Evolutionary conservation across 1,140 invertebrate genomes (phyloP), one percentile per base, ranked within the genome.

Genomic region (Triops cancriformis): DNA sequence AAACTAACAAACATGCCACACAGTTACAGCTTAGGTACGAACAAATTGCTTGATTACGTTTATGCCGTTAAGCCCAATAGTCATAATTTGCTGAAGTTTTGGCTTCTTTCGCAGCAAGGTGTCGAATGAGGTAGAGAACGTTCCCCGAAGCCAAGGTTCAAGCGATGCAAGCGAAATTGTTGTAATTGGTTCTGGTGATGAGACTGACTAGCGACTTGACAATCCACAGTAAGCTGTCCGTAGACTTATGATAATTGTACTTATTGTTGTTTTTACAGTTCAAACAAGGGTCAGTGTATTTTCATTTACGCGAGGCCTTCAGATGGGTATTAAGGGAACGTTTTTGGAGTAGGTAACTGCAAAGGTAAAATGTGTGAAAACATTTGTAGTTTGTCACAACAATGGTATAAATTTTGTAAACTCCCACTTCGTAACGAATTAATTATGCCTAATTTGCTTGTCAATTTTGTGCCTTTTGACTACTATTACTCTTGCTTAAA

Each of bases 131-230:
- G 23, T 64, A 23, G 51, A 11, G 18, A 64, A 64, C 14, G 51
- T 64, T 64, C 51, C 51, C 14, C 11, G 51, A 64, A 64, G 51
- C 51, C 51, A 64, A 64, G 51, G 18, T 64, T 64, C 51, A 23
- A 64, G 51, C 18, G 51, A 64, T n/a, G 51, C 51, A 14, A 64
- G 51, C 51, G 51, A 64, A 64, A 64, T 64, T 64, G 51, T 64
- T 18, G 51, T 64, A 64, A 64, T 64, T 64, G 77, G 28, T 42
- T 78, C 77, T 26, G 77, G 77, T 1, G 77, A 78, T 41, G 77
- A 78, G n/a, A 78, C 77, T 18, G 77, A 78, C 42, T 78, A 78
- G 51, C 23, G 51, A 10, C 51, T n/a, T 64, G 3, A 64, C 51
- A n/a, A 64, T 64, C 6, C 51, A 64, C 14, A 23, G 51, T 64